Percentiles rank a stretch among this genome's conserved stretches.
These are phyloP conservation scores for Phalacrocorax carbo DNA, from an alignment of 2,113 vertebrate genomes.

Conservation along the genomic window DNA sequence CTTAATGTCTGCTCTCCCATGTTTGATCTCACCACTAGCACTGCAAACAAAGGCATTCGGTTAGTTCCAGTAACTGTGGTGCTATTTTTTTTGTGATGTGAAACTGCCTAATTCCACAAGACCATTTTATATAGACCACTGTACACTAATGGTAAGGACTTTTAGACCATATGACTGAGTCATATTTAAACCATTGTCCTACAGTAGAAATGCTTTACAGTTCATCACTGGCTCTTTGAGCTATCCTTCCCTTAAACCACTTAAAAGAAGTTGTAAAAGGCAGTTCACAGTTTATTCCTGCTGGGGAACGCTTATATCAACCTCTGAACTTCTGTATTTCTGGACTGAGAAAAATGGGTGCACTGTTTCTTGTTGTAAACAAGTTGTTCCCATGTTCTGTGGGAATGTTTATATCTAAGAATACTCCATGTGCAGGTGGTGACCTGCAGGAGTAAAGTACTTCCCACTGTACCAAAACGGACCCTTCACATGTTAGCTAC, in stretches of 20 bases:
- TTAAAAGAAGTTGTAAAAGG: neutral
- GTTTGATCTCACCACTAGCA: neutral
- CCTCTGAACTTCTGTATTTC: conserved; percentile 50
- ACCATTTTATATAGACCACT: neutral
- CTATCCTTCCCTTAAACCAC: neutral
- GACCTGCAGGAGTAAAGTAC: conserved; percentile 23
- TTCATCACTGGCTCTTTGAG: neutral
- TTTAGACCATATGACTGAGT: neutral
- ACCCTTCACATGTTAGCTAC: neutral
- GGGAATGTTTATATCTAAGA: conserved; percentile 61
- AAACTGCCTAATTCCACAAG: neutral
- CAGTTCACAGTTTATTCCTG: conserved; percentile 50
- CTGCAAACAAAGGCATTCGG: neutral
- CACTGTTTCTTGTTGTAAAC: conserved; percentile 55
- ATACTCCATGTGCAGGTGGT: conserved; percentile 14
- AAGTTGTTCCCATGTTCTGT: conserved; percentile 55
- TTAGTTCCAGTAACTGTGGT: neutral
- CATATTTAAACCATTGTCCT: neutral
- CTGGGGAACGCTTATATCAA: conserved; percentile 32
- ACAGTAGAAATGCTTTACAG: neutral
- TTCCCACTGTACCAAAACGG: neutral
- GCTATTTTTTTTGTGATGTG: neutral
- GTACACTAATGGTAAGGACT: neutral
- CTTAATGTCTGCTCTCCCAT: neutral
- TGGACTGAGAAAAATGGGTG: conserved; percentile 41